phyloP scores from a whole-genome alignment of 2,888 invertebrate genomes.

The Leucozona laternaria region DNA sequence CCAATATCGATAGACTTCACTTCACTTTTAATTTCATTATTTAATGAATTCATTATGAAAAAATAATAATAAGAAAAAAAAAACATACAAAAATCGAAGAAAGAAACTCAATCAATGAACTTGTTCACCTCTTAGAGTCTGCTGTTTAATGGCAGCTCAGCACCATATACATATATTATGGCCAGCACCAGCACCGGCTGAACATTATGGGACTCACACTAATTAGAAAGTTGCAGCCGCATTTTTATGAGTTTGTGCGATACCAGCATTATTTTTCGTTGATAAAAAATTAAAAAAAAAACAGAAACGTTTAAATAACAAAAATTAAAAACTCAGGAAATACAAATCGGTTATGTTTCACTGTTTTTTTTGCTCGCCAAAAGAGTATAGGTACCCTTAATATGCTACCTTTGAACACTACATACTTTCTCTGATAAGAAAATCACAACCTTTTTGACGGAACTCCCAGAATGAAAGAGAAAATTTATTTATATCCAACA shows the following conservation, averaged over 20 bases:
- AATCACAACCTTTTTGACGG: slow-evolving; percentile 25
- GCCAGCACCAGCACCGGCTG: neutral
- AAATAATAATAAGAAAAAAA: neutral
- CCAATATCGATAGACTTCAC: slow-evolving; percentile 37
- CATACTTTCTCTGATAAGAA: slow-evolving; percentile 70
- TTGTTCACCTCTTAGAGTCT: slow-evolving; percentile 42
- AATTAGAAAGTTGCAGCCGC: slow-evolving; percentile 69
- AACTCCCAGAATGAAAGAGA: slow-evolving; percentile 59
- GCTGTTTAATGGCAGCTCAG: neutral
- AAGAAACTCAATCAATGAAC: slow-evolving; percentile 66
- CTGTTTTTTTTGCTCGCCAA: neutral
- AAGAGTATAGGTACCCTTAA: neutral
- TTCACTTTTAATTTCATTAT: slow-evolving; percentile 71
- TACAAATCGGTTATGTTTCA: neutral
- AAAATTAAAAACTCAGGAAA: neutral
- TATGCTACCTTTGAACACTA: no score
- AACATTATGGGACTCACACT: slow-evolving; percentile 50
- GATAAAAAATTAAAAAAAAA: neutral
- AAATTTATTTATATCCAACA: slow-evolving; percentile 6
- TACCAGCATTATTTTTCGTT: slow-evolving; percentile 29
- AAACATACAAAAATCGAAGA: slow-evolving; percentile 34
- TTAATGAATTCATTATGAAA: slow-evolving; percentile 44
- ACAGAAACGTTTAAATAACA: neutral
- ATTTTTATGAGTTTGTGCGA: slow-evolving; percentile 37
- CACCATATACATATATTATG: slow-evolving; percentile 7